These are phyloP conservation scores for Phaethon lepturus DNA, from an alignment of 2,113 vertebrate species.

Conservation along the genomic window DNA sequence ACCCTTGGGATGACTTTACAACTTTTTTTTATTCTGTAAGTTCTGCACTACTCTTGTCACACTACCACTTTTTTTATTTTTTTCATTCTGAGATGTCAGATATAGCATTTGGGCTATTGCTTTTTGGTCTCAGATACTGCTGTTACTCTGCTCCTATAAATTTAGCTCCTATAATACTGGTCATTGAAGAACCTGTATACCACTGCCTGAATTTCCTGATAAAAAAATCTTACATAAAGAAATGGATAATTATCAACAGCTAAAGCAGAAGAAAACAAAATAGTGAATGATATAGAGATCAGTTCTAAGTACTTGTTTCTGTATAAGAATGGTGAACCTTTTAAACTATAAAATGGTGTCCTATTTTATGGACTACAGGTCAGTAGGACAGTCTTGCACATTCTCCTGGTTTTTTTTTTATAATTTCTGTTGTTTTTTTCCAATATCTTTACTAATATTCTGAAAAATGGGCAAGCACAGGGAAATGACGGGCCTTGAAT, in stretches of 20 bases:
- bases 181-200: accelerated
- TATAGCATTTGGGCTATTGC: accelerated
- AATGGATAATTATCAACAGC: background rate
- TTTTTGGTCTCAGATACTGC: background rate
- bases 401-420: background rate
- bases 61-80: background rate
- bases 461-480: background rate
- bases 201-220: background rate
- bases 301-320: background rate
- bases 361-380: background rate
- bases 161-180: background rate
- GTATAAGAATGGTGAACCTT: background rate
- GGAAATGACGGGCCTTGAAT: background rate
- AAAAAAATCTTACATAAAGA: background rate
- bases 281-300: background rate
- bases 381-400: background rate
- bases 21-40: background rate
- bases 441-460: background rate
- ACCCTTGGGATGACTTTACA: background rate
- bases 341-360: background rate
- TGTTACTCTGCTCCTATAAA: background rate
- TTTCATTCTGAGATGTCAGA: background rate
- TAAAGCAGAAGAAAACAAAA: background rate
- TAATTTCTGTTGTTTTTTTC: background rate
- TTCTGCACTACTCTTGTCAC: background rate